These are phyloP conservation scores for Caenorhabditis brenneri DNA, from an alignment of 1,140 invertebrate genomes.

Conservation along the genomic window DNA sequence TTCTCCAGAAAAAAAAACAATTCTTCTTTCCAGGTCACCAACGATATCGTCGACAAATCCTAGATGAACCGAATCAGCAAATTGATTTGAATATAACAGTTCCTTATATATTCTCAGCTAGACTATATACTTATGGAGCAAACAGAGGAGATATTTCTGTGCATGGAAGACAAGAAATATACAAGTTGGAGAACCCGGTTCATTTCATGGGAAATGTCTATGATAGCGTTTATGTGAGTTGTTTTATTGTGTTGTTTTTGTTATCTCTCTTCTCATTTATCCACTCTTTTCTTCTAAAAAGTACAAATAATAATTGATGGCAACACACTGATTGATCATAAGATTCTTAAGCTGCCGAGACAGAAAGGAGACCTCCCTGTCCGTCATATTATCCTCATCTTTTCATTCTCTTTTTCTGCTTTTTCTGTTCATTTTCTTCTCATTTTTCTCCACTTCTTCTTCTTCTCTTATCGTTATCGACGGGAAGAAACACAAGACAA, in stretches of 20 bases:
- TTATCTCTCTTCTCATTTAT: not conserved
- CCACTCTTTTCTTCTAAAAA: not conserved
- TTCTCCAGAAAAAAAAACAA: not conserved
- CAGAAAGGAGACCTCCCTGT: not conserved
- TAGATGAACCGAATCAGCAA: conserved; percentile 51
- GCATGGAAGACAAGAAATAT: conserved; percentile 34
- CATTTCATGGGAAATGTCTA: conserved; percentile 64
- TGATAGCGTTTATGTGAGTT: conserved; percentile 64
- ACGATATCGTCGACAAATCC: conserved; percentile 42
- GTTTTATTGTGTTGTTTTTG: not conserved
- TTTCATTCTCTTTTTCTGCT: not conserved
- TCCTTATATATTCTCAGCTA: conserved; percentile 66
- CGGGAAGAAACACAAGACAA: not conserved
- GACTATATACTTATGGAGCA: conserved; percentile 66
- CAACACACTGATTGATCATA: not conserved
- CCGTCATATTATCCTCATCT: not conserved
- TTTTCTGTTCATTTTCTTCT: not conserved
- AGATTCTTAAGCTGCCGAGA: not conserved
- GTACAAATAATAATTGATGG: not conserved
- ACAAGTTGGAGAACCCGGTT: conserved; percentile 60
- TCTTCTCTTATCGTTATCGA: conserved; percentile 3
- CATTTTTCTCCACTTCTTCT: not conserved
- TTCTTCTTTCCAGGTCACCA: conserved; percentile 29
- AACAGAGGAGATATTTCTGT: conserved; percentile 51
- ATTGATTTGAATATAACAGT: conserved; percentile 67